Conservation (phyloP, 2,113 vertebrate species). For the Dicentrarchus labrax region DNA sequence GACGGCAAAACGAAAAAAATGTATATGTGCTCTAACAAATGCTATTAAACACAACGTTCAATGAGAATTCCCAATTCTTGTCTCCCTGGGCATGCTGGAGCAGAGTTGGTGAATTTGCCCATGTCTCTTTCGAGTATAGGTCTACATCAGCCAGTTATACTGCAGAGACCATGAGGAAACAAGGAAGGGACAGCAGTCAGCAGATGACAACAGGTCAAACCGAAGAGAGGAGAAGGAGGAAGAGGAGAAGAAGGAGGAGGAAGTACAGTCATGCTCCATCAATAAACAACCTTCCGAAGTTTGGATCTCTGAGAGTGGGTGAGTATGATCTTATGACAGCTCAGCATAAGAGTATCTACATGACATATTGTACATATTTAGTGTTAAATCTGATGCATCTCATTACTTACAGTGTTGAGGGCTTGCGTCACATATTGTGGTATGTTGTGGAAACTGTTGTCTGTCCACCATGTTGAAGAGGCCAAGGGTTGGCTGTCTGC, state of each 20-base stretch:
- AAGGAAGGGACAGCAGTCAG: slow-evolving; percentile 38
- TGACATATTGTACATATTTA: slow-evolving; percentile 9
- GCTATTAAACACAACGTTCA: slow-evolving; percentile 62
- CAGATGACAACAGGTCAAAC: slow-evolving; percentile 29
- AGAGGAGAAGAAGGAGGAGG: slow-evolving; percentile 75
- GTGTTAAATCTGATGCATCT: neutral
- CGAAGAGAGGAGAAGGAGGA: slow-evolving; percentile 43
- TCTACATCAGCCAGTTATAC: slow-evolving; percentile 59
- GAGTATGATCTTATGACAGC: slow-evolving; percentile 72
- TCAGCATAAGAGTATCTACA: neutral
- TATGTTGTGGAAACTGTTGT: slow-evolving; percentile 67
- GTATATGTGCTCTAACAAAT: slow-evolving; percentile 29
- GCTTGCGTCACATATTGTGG: slow-evolving; percentile 51
- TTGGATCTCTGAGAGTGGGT: slow-evolving; percentile 92
- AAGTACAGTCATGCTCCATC: slow-evolving; percentile 85
- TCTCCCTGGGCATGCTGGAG: slow-evolving; percentile 79
- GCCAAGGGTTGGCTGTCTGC: slow-evolving; percentile 64
- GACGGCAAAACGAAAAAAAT: neutral
- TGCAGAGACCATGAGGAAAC: slow-evolving; percentile 43
- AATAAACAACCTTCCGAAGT: slow-evolving; percentile 86
- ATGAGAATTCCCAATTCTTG: slow-evolving; percentile 79
- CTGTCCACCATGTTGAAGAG: slow-evolving; percentile 69
- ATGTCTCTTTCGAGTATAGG: slow-evolving; percentile 81
- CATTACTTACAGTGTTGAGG: slow-evolving; percentile 21
- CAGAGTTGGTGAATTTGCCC: slow-evolving; percentile 83